Conservation (phyloP, 2,888 invertebrate species). For the Fabriciana adippe region DNA sequence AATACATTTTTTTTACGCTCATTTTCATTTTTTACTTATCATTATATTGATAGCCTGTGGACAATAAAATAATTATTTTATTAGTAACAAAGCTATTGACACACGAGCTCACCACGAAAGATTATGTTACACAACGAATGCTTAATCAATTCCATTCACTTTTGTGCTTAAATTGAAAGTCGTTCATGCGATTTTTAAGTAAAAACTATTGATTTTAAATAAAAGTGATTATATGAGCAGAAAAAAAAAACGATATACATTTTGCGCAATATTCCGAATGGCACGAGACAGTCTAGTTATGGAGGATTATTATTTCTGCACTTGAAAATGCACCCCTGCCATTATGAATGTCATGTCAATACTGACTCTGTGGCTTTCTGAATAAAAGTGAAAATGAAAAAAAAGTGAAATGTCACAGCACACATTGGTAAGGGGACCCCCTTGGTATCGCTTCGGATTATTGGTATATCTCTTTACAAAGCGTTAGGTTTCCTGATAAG, state of each 20-base stretch:
- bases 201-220: neutral
- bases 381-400: conserved; percentile 37
- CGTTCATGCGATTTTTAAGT: neutral
- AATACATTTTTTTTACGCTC: too few species aligned
- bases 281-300: conserved; percentile 67
- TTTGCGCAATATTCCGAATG: conserved; percentile 65
- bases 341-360: conserved; percentile 41
- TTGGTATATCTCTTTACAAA: conserved; percentile 71
- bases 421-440: conserved; percentile 68
- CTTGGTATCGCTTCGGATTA: conserved; percentile 69
- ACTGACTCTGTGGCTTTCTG: conserved; percentile 29
- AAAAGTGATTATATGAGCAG: neutral
- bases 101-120: too few species aligned
- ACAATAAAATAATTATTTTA: too few species aligned
- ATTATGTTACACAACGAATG: too few species aligned
- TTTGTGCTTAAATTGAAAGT: neutral
- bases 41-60: too few species aligned
- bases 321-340: conserved; percentile 72
- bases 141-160: too few species aligned
- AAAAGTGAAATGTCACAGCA: conserved; percentile 40
- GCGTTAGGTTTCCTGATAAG: conserved; percentile 69
- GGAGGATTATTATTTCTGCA: conserved; percentile 72
- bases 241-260: conserved; percentile 53
- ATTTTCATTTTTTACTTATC: too few species aligned
- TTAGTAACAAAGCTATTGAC: too few species aligned